A percentile compares a stretch with the other conserved stretches of the same genome.
Evolutionary conservation across 2,797 vertebrate genomes (phyloP).

Genomic region (Orestias chungarensis): DNA sequence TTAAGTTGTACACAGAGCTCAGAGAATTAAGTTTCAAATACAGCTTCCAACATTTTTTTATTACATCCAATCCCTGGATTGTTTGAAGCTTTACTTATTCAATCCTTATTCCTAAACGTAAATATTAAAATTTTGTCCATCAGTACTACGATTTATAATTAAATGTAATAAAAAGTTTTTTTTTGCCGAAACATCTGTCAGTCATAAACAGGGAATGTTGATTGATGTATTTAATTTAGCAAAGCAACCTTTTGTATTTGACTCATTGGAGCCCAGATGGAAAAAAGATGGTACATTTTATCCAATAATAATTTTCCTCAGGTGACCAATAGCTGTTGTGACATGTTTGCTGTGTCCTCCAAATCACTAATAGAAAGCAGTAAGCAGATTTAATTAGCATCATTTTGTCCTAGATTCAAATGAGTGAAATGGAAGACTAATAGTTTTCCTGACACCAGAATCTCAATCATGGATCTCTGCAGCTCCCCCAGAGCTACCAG

Average conservation of each 20-base stretch:
- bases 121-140: neutral
- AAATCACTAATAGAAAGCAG: neutral
- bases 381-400: no score
- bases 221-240: neutral
- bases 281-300: neutral
- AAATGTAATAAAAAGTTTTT: neutral
- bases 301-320: neutral
- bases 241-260: neutral
- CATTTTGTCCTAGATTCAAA: no score
- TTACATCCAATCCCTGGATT: neutral
- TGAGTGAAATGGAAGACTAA: no score
- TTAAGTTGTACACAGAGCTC: constrained; percentile 3
- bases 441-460: no score
- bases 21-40: neutral
- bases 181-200: neutral
- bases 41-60: neutral
- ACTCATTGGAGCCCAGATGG: neutral
- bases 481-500: no score
- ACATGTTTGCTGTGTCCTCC: neutral
- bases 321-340: neutral
- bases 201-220: neutral
- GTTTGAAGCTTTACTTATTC: neutral
- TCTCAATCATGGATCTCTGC: no score
- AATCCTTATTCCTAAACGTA: neutral
- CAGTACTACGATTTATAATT: neutral